Evolutionary conservation across 2,797 vertebrate genomes (phyloP).

Genomic region (Anniella stebbinsi): DNA sequence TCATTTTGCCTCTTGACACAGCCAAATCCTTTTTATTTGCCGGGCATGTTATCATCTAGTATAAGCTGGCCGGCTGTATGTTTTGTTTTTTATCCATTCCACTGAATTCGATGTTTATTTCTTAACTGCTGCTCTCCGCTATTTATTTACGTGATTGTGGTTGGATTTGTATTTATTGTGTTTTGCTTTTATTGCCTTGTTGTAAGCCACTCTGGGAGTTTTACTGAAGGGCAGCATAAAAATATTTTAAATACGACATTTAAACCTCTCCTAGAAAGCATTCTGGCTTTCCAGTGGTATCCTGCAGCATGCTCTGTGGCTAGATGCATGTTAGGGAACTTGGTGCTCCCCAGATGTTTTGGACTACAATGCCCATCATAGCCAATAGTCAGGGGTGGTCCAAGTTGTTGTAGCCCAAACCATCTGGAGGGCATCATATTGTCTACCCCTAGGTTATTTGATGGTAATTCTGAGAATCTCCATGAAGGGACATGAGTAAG

Average conservation of each 20-base stretch:
- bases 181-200: background rate
- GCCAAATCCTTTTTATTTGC: background rate
- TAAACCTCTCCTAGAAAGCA: background rate
- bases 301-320: background rate
- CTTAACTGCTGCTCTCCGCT: background rate
- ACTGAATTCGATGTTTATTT: background rate
- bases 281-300: background rate
- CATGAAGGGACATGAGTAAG: background rate
- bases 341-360: too few relatives aligned
- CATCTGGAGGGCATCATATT: too few relatives aligned
- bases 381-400: too few relatives aligned
- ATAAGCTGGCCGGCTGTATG: background rate
- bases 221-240: background rate
- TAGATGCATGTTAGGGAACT: background rate
- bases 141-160: background rate
- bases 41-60: background rate
- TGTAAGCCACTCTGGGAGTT: background rate
- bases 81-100: background rate
- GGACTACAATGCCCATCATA: too few relatives aligned
- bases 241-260: background rate
- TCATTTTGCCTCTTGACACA: background rate
- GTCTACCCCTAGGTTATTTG: background rate
- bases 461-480: background rate
- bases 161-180: background rate
- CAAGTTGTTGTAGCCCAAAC: too few relatives aligned